Evolutionary conservation across 1,140 invertebrate genomes (phyloP).

Genomic region (Archivesica marissinica): DNA sequence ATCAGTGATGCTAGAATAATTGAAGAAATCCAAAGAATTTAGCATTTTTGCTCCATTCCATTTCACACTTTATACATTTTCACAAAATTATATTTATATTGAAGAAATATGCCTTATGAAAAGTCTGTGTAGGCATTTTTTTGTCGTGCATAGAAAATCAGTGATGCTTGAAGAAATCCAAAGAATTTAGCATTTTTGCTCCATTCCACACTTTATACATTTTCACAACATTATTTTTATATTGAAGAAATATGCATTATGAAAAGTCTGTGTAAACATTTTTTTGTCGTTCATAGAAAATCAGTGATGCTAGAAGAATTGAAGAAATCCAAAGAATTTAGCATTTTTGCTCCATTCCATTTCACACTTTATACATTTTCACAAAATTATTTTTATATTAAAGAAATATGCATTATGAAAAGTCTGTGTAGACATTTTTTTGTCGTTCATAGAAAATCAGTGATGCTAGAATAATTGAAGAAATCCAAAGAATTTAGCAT

Average conservation of each 20-base stretch:
- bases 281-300: conserved; percentile 11
- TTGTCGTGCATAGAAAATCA: conserved; percentile 28
- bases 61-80: conserved; percentile 44
- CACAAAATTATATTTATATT: neutral
- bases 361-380: conserved; percentile 40
- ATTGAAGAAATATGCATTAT: neutral
- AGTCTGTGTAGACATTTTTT: neutral
- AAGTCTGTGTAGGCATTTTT: neutral
- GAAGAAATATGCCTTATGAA: neutral
- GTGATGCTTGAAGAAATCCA: conserved; percentile 41
- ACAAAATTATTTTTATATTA: neutral
- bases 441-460: conserved; percentile 39
- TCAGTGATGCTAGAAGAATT: conserved; percentile 49
- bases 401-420: neutral
- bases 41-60: conserved; percentile 5
- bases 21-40: no score
- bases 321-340: conserved; percentile 43
- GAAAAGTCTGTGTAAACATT: conserved; percentile 1
- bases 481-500: conserved; percentile 45
- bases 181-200: conserved; percentile 18
- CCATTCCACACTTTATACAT: conserved; percentile 49
- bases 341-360: neutral
- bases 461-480: conserved; percentile 53
- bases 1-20: no score
- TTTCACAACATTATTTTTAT: neutral